Evolutionary conservation across 2,797 vertebrate species (phyloP), one percentile per base, ranked within the genome.

Genomic region (Austrolebias charrua): DNA sequence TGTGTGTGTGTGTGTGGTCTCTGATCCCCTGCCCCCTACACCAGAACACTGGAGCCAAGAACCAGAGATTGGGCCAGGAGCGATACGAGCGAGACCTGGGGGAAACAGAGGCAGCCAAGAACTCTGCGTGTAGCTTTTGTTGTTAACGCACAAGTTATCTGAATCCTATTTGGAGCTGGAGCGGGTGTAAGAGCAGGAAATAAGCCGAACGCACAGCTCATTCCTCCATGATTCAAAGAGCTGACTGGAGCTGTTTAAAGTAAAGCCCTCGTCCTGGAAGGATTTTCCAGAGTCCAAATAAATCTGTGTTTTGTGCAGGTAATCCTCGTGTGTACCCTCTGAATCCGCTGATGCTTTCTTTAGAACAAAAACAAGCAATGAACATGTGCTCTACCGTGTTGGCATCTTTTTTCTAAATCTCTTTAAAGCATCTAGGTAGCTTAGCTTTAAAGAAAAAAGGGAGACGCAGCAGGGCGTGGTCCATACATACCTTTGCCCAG

Each of bases 1-100:
- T 74, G 65, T 71, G 75, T 72, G 77, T 66, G 70, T 85, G 74
- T 90, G 84, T 85, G 88, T 90, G 89, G 86, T 90, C 85, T 84
- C 55, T 74, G 60, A 68, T 80, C 72, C 74, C 79, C 86, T 60
- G 56, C 74, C 84, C 83, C 80, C 79, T 57, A 67, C 75, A 61
- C 64, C 66, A 74, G 77, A 78, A 54, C 40, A 45, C 76, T 83
- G 79, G 77, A 87, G 82, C 76, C 35, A 15, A 82, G 67, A 69
- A 55, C 59, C 54, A 44, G 69, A 68, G 67, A 61, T 61, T 66
- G 52, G 70, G 78, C 79, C 81, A 81, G 73, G 61, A 81, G 78
- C 72, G 50, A 77, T 48, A 61, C 73, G 63, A 88, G 73, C 61
- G 55, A 86, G 74, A 76, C 61, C 60, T 3, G 48, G 66, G 55